Evolutionary conservation across 2,113 vertebrate species (phyloP).

Genomic region (Phalacrocorax carbo): DNA sequence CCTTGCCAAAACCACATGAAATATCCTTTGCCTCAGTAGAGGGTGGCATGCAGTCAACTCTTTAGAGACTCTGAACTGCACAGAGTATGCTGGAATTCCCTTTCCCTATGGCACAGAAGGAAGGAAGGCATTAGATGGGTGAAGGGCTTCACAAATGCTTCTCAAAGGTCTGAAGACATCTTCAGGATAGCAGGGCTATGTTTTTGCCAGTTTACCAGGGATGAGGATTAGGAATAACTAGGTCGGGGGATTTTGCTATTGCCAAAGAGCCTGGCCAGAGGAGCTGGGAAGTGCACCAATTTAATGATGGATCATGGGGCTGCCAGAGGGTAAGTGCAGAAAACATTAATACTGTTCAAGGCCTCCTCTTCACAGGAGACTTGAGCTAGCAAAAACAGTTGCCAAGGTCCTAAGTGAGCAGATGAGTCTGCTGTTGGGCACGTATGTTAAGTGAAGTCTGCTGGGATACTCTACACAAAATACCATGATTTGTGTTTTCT

Average conservation of each 20-base stretch:
- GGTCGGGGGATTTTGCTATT: neutral
- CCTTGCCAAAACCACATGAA: conserved; percentile 41
- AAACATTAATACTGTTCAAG: conserved; percentile 36
- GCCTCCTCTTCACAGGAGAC: conserved; percentile 11
- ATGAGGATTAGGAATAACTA: neutral
- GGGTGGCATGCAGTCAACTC: neutral
- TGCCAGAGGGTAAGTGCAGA: conserved; percentile 47
- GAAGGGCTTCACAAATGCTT: neutral
- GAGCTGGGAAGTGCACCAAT: conserved; percentile 37
- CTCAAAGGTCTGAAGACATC: neutral
- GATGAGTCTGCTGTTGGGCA: conserved; percentile 6
- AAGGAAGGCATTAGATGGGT: neutral
- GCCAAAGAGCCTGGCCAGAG: conserved; percentile 25
- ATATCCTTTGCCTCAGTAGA: neutral
- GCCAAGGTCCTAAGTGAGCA: neutral
- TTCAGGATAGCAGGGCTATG: neutral
- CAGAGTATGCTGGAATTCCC: neutral
- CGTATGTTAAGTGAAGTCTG: neutral
- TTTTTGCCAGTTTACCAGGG: neutral
- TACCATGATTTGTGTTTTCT: neutral
- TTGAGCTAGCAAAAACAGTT: conserved; percentile 22
- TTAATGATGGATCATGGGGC: conserved; percentile 28
- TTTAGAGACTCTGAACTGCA: neutral
- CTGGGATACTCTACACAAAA: neutral
- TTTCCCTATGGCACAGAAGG: neutral